phyloP scores from a whole-genome alignment of 2,113 vertebrate genomes.

The Tychaedon coryphoeus region DNA sequence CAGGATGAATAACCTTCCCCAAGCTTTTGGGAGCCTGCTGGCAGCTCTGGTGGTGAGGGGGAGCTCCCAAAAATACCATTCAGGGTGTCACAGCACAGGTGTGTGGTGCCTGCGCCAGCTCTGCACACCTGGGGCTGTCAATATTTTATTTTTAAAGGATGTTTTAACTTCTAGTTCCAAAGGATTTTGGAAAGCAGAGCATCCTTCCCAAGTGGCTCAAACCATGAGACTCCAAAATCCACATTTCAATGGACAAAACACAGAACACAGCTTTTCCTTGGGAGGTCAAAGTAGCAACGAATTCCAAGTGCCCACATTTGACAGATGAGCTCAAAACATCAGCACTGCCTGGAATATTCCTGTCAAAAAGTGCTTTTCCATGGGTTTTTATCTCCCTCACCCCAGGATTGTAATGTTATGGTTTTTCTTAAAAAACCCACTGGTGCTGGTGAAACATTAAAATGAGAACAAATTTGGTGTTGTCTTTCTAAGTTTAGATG shows the following conservation, averaged over 20 bases:
- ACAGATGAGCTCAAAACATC: background rate
- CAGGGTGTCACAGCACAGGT: background rate
- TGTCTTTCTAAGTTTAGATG: background rate
- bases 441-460: background rate
- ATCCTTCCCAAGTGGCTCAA: background rate
- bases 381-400: background rate
- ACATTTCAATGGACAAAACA: background rate
- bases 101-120: background rate
- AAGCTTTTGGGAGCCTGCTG: background rate
- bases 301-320: background rate
- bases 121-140: background rate
- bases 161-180: background rate
- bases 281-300: background rate
- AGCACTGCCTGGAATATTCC: background rate
- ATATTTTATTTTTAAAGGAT: background rate
- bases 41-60: background rate
- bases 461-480: background rate
- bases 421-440: background rate
- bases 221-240: accelerated
- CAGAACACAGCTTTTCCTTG: accelerated
- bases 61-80: accelerated
- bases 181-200: background rate
- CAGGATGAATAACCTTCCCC: background rate
- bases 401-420: background rate
- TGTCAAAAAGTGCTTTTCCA: background rate